Evolutionary conservation across 2,888 invertebrate species (phyloP).

Genomic region (Synergus umbraculus): DNA sequence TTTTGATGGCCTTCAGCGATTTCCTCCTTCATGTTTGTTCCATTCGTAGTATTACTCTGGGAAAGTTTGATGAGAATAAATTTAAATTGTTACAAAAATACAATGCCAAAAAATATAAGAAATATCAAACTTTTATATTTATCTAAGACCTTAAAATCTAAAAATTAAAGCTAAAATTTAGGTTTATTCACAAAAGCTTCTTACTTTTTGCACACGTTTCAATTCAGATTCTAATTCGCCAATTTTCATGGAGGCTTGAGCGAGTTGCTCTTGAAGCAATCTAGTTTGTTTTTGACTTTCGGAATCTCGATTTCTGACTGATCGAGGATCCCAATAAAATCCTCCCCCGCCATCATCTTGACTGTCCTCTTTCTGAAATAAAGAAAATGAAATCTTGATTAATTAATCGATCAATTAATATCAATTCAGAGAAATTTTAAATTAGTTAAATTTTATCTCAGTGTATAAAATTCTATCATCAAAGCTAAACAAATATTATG

Average conservation of each 20-base stretch:
- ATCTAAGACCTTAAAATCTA: neutral
- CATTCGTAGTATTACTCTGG: constrained; percentile 49
- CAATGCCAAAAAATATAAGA: constrained; percentile 4
- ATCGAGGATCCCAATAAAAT: constrained; percentile 73
- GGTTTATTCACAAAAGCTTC: constrained; percentile 52
- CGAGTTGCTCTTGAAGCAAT: constrained; percentile 70
- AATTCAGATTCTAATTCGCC: constrained; percentile 71
- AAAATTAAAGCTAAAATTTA: too few relatives aligned
- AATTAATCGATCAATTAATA: neutral
- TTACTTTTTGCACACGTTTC: constrained; percentile 66
- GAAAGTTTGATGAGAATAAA: constrained; percentile 8
- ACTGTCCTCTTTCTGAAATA: constrained; percentile 64
- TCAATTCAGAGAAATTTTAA: neutral
- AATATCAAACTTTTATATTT: neutral
- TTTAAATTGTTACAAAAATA: constrained; percentile 15
- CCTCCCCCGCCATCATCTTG: constrained; percentile 66
- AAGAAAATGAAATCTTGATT: constrained; percentile 26
- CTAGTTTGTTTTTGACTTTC: constrained; percentile 62
- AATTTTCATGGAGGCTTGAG: constrained; percentile 74
- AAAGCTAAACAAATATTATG: neutral
- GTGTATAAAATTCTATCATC: neutral
- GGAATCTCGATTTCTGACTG: constrained; percentile 62
- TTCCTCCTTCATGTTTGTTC: constrained; percentile 67
- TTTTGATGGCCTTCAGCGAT: constrained; percentile 68
- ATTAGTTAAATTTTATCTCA: neutral